Conservation (phyloP, 1,140 invertebrate species). For the Oreohelix idahoensis region DNA sequence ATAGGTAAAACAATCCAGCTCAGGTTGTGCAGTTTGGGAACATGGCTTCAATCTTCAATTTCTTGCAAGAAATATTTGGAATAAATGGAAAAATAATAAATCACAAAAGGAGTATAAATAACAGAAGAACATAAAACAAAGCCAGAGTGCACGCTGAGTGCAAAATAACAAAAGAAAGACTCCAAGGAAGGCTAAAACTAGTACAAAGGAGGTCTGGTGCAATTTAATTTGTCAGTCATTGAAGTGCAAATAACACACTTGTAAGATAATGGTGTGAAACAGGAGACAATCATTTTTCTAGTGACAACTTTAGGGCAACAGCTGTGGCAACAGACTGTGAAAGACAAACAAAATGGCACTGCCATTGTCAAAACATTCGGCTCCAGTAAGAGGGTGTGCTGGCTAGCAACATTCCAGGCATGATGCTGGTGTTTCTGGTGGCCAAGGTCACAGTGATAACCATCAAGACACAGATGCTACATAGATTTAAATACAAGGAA, state of each 20-base stretch:
- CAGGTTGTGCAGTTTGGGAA: not conserved
- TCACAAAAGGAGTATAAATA: not conserved
- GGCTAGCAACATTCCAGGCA: not conserved
- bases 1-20: not conserved
- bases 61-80: not conserved
- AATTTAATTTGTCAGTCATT: not conserved
- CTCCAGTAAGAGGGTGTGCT: not conserved
- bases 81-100: not conserved
- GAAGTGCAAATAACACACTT: not conserved
- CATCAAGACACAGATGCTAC: not conserved
- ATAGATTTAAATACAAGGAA: not conserved
- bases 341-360: no score
- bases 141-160: not conserved
- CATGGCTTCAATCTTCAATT: not conserved
- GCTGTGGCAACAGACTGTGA: no score
- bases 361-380: not conserved
- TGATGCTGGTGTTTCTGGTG: not conserved
- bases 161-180: not conserved
- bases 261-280: not conserved
- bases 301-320: not conserved
- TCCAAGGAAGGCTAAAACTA: not conserved
- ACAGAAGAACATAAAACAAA: not conserved
- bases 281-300: not conserved
- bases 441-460: not conserved
- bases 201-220: not conserved